Base-by-base conservation (phyloP, 1,140 invertebrate genomes). In the Phortica variegata region DNA sequence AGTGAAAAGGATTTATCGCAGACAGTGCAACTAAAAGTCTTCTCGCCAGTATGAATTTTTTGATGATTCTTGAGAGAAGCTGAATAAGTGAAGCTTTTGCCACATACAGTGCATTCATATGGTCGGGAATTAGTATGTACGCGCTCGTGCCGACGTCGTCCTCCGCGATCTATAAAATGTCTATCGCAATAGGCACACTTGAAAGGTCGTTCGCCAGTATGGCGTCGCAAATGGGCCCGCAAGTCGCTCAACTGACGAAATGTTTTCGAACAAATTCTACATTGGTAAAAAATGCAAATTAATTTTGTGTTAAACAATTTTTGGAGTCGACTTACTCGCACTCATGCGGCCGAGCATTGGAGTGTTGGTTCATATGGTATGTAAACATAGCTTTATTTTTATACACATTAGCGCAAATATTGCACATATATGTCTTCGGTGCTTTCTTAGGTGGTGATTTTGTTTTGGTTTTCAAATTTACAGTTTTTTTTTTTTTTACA, bases 51-150 rank as follows among this genome's bases (percentile, higher is more conserved):
- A 29, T 74, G 71, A 4, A 66, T 39, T 12, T 66, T 56, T 4
- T 43, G 53, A 31, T 74, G 71, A 17, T 74, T 74, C 18, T 74
- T 74, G 0, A 74, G 48, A 10, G 61, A 74, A 4, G 71, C 65
- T 0, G 61, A 78, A 65, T 82, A 80, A 12, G 80, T 81, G 39
- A 83, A 83, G 3, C 80, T 79, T 54, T 82, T 82, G 1, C 79
- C 81, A 52, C 82, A 83, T 50, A 79, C 79, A 13, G 69, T 71
- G 53, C 82, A 83, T 49, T 78, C 79, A 47, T 81, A 83, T 0
- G 82, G 82, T 8, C 82, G 61, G 12, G 81, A 80, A 45, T 82
- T 82, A 5, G 81, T 82, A 59, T 83, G 81, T 17, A 83, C 81
- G 8, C 70, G 51, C 26, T 74, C 71, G 34, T 74, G 71, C 5